A percentile compares a stretch with the other conserved stretches of the same genome.
Evolutionary conservation across 2,797 vertebrate genomes (phyloP).

Genomic region (Trichosurus vulpecula): DNA sequence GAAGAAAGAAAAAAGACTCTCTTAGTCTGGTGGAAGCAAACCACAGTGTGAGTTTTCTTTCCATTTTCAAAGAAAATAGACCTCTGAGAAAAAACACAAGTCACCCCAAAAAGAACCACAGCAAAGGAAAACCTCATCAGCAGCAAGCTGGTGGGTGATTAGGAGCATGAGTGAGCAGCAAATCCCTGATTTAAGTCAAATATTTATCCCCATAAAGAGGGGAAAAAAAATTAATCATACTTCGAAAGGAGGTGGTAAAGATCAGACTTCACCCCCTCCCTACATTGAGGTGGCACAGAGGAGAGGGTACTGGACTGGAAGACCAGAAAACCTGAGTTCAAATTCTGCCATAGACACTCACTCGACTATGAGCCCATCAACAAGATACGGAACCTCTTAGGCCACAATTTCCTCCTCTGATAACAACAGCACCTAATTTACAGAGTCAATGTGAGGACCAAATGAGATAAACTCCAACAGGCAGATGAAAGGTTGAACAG

Average conservation of each 20-base stretch:
- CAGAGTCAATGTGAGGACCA: background rate
- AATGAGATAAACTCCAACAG: background rate
- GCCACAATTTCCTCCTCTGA: background rate
- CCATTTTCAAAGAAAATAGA: slow-evolving; percentile 60
- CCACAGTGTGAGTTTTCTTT: background rate
- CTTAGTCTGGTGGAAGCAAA: slow-evolving; percentile 55
- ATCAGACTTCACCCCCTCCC: background rate
- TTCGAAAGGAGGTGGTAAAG: slow-evolving; percentile 32
- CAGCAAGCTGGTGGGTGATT: slow-evolving; percentile 7
- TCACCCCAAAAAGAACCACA: slow-evolving; percentile 31
- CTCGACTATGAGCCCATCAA: background rate
- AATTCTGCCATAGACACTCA: background rate
- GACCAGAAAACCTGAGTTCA: background rate
- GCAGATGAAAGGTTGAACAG: background rate
- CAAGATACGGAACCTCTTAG: background rate
- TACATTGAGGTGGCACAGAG: background rate
- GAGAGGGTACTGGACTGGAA: background rate
- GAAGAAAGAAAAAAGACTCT: slow-evolving; percentile 33
- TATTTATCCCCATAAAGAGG: slow-evolving; percentile 56
- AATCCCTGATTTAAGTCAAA: slow-evolving; percentile 50
- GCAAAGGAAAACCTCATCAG: background rate
- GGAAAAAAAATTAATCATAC: background rate
- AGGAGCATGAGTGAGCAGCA: slow-evolving; percentile 53
- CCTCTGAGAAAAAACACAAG: slow-evolving; percentile 58
- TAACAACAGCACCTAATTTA: background rate